Evolutionary conservation across 1,140 invertebrate species (phyloP), one percentile per base, ranked within the genome.

Genomic region (Trichonephila clavata): DNA sequence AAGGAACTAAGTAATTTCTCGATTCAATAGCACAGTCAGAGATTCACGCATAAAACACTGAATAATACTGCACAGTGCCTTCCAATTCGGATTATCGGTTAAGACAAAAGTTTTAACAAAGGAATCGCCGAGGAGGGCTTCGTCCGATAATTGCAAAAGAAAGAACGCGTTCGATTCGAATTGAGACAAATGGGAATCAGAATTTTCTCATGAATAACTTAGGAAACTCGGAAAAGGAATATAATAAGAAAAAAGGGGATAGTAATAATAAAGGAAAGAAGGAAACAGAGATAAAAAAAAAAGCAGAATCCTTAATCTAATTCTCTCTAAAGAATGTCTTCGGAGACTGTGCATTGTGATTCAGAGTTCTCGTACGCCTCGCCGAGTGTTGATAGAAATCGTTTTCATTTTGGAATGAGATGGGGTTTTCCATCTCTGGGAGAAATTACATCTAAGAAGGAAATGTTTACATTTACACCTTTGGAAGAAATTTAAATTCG

Each of bases 201-300:
- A 88, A n/a, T 88, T 88, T 88, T 88, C 86, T 68, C 86, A 88
- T 88, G 86, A 88, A 88, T 88, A 88, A 88, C 61, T 88, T 65
- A 65, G 32, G 61, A 18, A 39, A 21, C 18, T 24, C 21, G 27
- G 43, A 18, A 16, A 18, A 50, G 80, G 50, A 50, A 57, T 50
- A 43, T 68, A 88, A 61, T 16, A 68, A 50, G 57, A 68, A 61
- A 39, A 43, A 43, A 65, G 10, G 7, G 63, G n/a, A 65, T 65
- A 3, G 50, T 50, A 57, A 83, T 57, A 83, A 50, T 21, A 86
- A 61, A 86, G n/a, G 83, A 59, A 61, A 71, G 24, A 14, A 16
- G 24, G 65, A 71, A 24, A 39, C 2, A 39, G 32, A 39, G 32
- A 39, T 1, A 39, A 3, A 39, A 39, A 39, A 39, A 39, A 71